Conservation (phyloP, 1,140 invertebrate genomes). For the Cepaea nemoralis region DNA sequence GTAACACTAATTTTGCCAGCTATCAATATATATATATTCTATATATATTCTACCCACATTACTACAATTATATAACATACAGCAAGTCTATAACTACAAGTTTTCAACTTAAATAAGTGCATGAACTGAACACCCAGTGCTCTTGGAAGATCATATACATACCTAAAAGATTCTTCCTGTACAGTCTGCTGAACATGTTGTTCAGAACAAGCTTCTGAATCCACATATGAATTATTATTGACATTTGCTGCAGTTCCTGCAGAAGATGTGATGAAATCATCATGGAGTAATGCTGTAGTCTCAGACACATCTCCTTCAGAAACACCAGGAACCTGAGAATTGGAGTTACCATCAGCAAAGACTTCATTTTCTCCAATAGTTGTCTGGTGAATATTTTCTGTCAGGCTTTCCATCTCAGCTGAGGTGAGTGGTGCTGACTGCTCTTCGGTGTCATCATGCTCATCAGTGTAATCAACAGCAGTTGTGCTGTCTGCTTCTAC, state of each 20-base stretch:
- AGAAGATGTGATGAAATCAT: slow-evolving; percentile 5
- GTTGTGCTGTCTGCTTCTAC: slow-evolving; percentile 61
- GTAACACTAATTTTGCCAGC: too few species aligned
- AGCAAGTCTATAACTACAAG: too few species aligned
- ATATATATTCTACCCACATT: too few species aligned
- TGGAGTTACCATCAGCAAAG: not conserved
- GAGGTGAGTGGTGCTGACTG: not conserved
- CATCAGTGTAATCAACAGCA: slow-evolving; percentile 39
- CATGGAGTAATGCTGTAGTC: not conserved
- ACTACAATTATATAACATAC: too few species aligned
- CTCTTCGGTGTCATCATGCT: not conserved
- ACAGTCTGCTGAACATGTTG: not conserved
- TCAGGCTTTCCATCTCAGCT: not conserved
- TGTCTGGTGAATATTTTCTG: not conserved
- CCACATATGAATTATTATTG: not conserved
- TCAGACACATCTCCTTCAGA: not conserved
- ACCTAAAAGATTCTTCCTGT: not conserved
- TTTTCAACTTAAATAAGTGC: too few species aligned
- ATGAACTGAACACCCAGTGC: too few species aligned
- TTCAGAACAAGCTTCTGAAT: not conserved
- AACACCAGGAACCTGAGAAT: not conserved
- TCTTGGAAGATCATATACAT: too few species aligned
- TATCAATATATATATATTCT: too few species aligned
- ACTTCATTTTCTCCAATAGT: not conserved
- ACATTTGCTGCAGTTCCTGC: not conserved